A percentile compares a stretch with the other conserved stretches of the same genome.
phyloP scores from a whole-genome alignment of 1,140 invertebrate genomes.

The Pissodes strobi region DNA sequence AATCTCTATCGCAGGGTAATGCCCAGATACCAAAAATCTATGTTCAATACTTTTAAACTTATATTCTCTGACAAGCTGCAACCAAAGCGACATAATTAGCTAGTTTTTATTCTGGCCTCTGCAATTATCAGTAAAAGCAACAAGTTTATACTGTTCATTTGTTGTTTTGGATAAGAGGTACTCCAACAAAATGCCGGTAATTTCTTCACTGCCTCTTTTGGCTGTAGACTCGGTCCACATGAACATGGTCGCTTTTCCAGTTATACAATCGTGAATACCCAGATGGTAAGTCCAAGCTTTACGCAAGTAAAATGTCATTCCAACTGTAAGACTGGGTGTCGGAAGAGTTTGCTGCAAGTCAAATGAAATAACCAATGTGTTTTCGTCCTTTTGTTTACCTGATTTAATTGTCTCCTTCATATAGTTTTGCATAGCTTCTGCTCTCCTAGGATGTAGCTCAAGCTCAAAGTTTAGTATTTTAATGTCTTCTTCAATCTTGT shows the following conservation, averaged over 20 bases:
- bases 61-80: too few species aligned
- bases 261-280: conserved; percentile 27
- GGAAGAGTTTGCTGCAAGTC: too few species aligned
- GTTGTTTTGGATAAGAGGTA: too few species aligned
- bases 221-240: conserved; percentile 34
- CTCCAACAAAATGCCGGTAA: conserved; percentile 17
- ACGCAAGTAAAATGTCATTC: background rate
- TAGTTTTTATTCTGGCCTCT: too few species aligned
- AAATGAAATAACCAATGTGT: background rate
- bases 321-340: background rate
- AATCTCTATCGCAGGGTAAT: background rate
- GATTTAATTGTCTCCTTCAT: background rate
- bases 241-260: too few species aligned
- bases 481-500: background rate
- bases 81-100: too few species aligned
- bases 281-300: too few species aligned
- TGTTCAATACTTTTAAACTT: too few species aligned
- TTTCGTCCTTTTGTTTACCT: background rate
- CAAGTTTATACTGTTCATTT: too few species aligned
- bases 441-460: too few species aligned
- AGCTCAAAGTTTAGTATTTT: too few species aligned
- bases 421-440: background rate
- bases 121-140: too few species aligned
- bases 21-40: background rate
- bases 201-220: conserved; percentile 32